phyloP scores from a whole-genome alignment of 2,113 vertebrate species.

The Numenius arquata region DNA sequence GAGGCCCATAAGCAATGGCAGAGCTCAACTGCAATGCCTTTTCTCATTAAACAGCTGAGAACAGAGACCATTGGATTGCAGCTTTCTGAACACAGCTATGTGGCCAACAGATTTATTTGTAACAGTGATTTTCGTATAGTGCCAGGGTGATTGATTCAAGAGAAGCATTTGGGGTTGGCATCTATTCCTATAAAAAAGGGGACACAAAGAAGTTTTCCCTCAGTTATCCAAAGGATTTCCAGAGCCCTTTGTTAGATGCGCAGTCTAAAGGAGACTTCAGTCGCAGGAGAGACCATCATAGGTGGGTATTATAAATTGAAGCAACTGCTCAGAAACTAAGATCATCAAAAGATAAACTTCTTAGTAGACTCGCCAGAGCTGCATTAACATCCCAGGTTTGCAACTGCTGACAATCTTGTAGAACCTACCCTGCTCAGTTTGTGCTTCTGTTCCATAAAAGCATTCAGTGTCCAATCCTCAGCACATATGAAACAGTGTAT shows the following conservation, averaged over 20 bases:
- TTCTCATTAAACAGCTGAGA: background rate
- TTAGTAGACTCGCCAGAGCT: background rate
- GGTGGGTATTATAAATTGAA: background rate
- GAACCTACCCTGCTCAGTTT: background rate
- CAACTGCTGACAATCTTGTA: background rate
- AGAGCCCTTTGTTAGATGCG: background rate
- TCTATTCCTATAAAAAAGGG: background rate
- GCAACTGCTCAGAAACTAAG: background rate
- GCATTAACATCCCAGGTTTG: background rate
- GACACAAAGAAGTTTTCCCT: background rate
- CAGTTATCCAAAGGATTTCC: background rate
- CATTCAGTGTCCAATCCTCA: accelerated
- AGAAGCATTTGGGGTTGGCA: background rate
- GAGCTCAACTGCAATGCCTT: background rate
- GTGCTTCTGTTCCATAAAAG: background rate
- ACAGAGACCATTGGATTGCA: background rate
- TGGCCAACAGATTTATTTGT: background rate
- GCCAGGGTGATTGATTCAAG: background rate
- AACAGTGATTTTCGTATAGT: background rate
- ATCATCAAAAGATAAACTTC: background rate
- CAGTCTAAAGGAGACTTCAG: background rate
- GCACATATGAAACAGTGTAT: background rate
- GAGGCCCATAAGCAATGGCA: background rate
- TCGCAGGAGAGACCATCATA: background rate
- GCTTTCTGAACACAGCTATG: background rate